phyloP scores from a whole-genome alignment of 2,797 vertebrate genomes.

The Miichthys miiuy region DNA sequence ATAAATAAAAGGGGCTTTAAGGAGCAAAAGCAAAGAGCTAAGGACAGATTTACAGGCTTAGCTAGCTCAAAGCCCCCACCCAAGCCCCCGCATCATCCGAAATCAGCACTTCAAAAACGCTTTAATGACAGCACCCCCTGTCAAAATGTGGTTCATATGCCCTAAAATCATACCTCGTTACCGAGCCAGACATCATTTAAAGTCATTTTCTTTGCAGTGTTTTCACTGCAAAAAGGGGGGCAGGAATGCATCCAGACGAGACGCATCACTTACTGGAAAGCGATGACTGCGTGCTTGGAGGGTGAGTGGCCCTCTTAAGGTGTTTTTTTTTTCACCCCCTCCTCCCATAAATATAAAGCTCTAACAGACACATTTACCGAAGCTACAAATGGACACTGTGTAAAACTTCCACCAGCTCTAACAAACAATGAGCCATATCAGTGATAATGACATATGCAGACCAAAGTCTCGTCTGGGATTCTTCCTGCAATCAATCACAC shows the following conservation, averaged over 20 bases:
- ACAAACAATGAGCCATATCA: slow-evolving; percentile 12
- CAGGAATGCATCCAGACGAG: slow-evolving; percentile 59
- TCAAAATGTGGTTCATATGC: neutral
- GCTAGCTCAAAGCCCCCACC: slow-evolving; percentile 72
- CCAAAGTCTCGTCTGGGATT: slow-evolving; percentile 43
- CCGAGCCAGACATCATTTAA: neutral
- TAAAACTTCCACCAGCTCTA: slow-evolving; percentile 11
- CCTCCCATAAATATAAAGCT: neutral
- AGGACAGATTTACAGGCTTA: slow-evolving; percentile 78
- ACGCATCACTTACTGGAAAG: slow-evolving; percentile 70
- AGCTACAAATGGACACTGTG: neutral
- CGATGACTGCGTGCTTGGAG: slow-evolving; percentile 60
- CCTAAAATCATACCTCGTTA: neutral
- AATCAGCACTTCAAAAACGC: slow-evolving; percentile 68
- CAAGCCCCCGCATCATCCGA: slow-evolving; percentile 67
- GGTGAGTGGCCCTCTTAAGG: slow-evolving; percentile 53
- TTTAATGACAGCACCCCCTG: slow-evolving; percentile 24
- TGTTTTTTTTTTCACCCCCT: neutral
- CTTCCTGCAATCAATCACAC: slow-evolving; percentile 52
- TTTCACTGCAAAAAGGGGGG: slow-evolving; percentile 50
- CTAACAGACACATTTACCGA: neutral
- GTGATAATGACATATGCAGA: slow-evolving; percentile 62
- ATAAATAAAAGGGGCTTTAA: slow-evolving; percentile 42
- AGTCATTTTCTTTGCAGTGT: slow-evolving; percentile 34
- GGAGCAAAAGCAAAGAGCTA: slow-evolving; percentile 69